Evolutionary conservation across 1,140 invertebrate genomes (phyloP).

Genomic region (Drosophila busckii): DNA sequence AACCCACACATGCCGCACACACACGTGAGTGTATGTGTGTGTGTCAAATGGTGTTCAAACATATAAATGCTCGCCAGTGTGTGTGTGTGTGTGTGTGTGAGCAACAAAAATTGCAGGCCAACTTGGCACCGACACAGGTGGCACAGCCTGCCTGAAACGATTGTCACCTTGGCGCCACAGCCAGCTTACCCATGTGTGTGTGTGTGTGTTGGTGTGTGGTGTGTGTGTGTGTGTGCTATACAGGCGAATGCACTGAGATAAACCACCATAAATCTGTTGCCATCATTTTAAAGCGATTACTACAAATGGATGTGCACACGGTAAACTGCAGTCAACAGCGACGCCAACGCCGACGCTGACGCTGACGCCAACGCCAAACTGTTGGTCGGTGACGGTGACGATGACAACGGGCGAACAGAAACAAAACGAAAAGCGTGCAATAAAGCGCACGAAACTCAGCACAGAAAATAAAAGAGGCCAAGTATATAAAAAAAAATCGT

Average conservation of each 20-base stretch:
- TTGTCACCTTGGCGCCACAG: conserved; percentile 57
- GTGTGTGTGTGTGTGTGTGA: too few species aligned
- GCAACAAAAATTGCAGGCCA: conserved; percentile 22
- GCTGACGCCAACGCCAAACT: background rate
- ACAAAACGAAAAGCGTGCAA: conserved; percentile 51
- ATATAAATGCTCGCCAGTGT: conserved; percentile 21
- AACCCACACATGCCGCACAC: conserved; percentile 14
- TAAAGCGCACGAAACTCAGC: conserved; percentile 18
- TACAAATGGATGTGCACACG: conserved; percentile 77
- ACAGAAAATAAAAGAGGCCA: background rate
- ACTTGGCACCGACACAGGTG: conserved; percentile 30
- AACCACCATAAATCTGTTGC: conserved; percentile 78
- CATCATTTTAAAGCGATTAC: conserved; percentile 78
- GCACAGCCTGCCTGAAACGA: conserved; percentile 33
- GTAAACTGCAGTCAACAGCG: conserved; percentile 24
- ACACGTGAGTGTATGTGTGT: background rate
- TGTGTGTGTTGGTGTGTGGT: conserved; percentile 11
- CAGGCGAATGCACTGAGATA: conserved; percentile 68
- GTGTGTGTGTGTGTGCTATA: conserved; percentile 17
- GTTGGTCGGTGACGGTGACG: conserved; percentile 33
- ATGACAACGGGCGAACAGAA: conserved; percentile 39
- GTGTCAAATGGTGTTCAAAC: conserved; percentile 27
- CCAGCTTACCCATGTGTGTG: conserved; percentile 3
- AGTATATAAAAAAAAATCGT: conserved; percentile 11
- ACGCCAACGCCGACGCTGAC: conserved; percentile 11